Evolutionary conservation across 2,113 vertebrate species (phyloP).

Genomic region (Lophura nycthemera): DNA sequence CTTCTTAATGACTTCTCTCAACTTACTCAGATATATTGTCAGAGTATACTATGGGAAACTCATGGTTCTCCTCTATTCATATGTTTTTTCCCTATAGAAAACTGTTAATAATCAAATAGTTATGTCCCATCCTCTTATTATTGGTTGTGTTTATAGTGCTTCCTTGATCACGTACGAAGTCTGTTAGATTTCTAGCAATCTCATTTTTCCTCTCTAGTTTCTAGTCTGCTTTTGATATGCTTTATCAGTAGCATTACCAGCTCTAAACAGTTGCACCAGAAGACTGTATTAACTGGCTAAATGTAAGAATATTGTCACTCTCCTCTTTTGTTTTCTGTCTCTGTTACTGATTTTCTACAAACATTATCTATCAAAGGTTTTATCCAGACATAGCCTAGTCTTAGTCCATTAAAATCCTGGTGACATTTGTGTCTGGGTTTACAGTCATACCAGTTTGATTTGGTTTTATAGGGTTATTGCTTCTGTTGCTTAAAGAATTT

Average conservation of each 20-base stretch:
- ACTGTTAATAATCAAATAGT: not conserved
- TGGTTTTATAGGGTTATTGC: not conserved
- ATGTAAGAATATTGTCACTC: not conserved
- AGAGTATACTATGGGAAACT: not conserved
- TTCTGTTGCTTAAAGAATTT: not conserved
- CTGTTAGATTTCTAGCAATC: not conserved
- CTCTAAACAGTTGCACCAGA: not conserved
- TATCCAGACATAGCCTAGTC: not conserved
- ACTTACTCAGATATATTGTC: not conserved
- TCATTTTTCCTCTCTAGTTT: not conserved
- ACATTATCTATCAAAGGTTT: not conserved
- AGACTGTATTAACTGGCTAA: not conserved
- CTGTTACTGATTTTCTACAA: not conserved
- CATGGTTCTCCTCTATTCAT: not conserved
- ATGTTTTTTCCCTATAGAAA: not conserved
- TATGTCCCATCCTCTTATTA: not conserved
- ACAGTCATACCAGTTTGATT: not conserved
- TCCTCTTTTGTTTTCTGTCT: not conserved
- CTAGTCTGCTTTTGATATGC: not conserved
- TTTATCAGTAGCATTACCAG: not conserved
- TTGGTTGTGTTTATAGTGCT: not conserved
- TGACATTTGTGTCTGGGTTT: not conserved
- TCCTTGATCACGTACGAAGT: not conserved
- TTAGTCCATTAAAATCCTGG: not conserved
- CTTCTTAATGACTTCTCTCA: not conserved